Percentiles rank a stretch among this genome's conserved stretches.
Conservation (phyloP, 2,113 vertebrate species). For the Cheirogaleus medius region DNA sequence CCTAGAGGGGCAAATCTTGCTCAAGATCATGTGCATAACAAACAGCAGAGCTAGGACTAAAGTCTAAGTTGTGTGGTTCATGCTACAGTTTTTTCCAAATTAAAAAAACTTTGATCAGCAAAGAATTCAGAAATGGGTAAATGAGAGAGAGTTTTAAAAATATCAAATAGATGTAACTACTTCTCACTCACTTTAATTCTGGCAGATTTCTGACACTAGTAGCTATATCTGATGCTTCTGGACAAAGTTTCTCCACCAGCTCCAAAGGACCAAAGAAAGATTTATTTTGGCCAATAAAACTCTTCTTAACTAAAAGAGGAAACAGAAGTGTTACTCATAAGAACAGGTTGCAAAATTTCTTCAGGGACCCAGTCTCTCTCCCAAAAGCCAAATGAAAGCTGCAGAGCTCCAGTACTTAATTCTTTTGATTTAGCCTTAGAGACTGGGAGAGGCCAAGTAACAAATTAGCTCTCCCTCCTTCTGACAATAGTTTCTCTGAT, state of each 20-base stretch:
- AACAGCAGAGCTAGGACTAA: background rate
- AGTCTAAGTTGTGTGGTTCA: background rate
- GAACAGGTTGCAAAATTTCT: constrained; percentile 5
- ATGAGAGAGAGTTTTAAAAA: background rate
- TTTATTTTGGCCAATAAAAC: constrained; percentile 97
- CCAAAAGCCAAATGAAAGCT: background rate
- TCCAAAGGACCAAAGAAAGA: constrained; percentile 98
- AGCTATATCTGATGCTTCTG: constrained; percentile 94
- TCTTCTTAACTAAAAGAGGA: constrained; percentile 91
- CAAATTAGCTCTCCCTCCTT: background rate
- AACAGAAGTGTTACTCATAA: constrained; percentile 66
- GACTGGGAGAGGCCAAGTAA: background rate
- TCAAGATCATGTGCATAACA: background rate
- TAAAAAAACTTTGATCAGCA: constrained; percentile 21
- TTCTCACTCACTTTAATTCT: constrained; percentile 92
- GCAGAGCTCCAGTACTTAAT: background rate
- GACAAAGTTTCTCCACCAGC: constrained; percentile 96
- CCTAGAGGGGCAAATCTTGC: background rate
- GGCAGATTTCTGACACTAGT: constrained; percentile 97
- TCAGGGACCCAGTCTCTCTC: background rate
- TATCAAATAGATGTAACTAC: background rate
- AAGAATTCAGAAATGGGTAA: background rate
- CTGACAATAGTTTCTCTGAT: background rate
- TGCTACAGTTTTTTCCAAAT: background rate
- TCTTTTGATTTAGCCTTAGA: background rate